Evolutionary conservation across 2,113 vertebrate genomes (phyloP).

Genomic region (Nycticryphes semicollaris): DNA sequence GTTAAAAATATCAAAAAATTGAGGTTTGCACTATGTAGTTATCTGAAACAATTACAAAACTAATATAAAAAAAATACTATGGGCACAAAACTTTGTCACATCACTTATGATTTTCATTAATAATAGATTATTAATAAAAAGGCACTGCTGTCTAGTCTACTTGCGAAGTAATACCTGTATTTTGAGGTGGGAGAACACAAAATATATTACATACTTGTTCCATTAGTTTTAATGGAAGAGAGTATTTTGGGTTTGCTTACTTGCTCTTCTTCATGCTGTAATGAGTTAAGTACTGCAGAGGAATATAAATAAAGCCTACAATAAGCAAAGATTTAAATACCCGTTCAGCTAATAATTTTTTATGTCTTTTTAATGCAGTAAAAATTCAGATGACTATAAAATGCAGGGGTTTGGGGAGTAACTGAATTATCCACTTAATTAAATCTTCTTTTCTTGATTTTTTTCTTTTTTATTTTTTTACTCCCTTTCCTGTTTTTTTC

Average conservation of each 20-base stretch:
- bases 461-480: neutral
- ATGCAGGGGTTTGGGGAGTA: fast-evolving
- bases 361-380: neutral
- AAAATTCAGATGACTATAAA: neutral
- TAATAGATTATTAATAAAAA: neutral
- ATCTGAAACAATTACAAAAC: neutral
- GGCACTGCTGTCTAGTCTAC: neutral
- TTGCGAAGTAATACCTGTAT: neutral
- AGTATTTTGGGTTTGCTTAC: neutral
- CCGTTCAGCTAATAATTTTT: neutral
- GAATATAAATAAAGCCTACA: neutral
- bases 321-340: neutral
- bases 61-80: neutral
- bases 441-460: neutral
- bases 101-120: neutral
- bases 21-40: neutral
- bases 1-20: neutral
- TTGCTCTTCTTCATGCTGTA: neutral
- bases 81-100: neutral
- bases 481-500: neutral
- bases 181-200: neutral
- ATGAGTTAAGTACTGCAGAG: neutral
- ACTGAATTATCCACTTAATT: neutral
- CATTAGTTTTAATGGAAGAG: neutral
- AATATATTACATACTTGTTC: neutral